Conservation (phyloP, 1,140 invertebrate genomes). For the Piezodorus guildinii region DNA sequence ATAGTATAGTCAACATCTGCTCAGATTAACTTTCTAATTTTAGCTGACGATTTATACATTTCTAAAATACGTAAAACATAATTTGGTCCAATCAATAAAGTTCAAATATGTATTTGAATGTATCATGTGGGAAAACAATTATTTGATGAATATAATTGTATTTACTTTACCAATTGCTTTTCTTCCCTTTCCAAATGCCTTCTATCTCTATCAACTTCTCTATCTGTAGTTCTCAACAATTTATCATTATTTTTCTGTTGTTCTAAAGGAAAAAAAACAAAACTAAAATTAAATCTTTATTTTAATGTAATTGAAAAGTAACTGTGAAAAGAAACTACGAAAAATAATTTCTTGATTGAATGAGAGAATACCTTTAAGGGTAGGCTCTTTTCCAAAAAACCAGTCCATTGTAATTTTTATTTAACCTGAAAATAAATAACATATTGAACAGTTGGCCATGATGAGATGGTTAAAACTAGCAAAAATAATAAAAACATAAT, state of each 20-base stretch:
- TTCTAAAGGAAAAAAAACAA: constrained; percentile 40
- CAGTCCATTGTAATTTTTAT: constrained; percentile 36
- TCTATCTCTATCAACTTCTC: constrained; percentile 74
- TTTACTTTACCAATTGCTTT: constrained; percentile 61
- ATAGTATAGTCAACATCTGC: background rate
- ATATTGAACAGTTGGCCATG: no score
- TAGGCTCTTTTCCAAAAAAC: constrained; percentile 34
- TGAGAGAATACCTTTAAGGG: constrained; percentile 32
- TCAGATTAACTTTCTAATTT: background rate
- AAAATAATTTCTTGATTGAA: no score
- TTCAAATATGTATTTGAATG: background rate
- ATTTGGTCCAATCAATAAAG: background rate
- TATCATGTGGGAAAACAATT: background rate
- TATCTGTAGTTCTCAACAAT: constrained; percentile 59
- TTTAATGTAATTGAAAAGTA: background rate
- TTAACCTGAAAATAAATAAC: no score
- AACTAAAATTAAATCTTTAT: background rate
- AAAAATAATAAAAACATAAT: no score
- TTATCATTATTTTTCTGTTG: constrained; percentile 71
- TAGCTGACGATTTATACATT: background rate
- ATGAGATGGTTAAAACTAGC: no score
- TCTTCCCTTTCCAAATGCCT: constrained; percentile 72
- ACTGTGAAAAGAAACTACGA: background rate
- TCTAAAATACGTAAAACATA: background rate
- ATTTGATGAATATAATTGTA: background rate